Conservation (phyloP, 2,113 vertebrate genomes). For the Climacteris rufus region DNA sequence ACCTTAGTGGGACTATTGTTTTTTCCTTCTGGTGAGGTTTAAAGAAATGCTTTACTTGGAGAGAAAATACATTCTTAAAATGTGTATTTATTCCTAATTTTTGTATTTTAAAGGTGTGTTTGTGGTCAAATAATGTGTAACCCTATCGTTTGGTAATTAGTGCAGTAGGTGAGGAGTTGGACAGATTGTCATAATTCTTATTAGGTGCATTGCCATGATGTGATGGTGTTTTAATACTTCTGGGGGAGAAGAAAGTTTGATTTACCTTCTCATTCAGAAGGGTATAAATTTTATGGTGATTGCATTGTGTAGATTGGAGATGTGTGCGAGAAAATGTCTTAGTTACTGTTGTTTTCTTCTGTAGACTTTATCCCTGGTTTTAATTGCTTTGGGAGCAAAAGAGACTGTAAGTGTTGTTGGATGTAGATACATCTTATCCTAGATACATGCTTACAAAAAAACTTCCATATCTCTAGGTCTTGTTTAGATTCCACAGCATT, state of each 20-base stretch:
- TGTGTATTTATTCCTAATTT: not conserved
- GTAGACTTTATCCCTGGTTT: not conserved
- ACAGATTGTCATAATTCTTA: not conserved
- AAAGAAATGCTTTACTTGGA: not conserved
- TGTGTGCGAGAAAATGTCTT: not conserved
- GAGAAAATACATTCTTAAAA: not conserved
- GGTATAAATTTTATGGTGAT: not conserved
- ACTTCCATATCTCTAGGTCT: not conserved
- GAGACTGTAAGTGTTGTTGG: not conserved
- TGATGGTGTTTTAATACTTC: not conserved
- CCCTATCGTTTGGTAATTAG: not conserved
- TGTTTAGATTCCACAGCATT: not conserved
- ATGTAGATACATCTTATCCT: not conserved
- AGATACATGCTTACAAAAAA: no score
- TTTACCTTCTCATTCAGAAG: not conserved
- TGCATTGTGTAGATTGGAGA: not conserved
- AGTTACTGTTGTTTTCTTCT: not conserved
- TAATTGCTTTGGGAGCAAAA: not conserved
- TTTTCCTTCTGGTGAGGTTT: not conserved
- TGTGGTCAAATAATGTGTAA: not conserved
- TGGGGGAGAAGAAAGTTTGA: not conserved
- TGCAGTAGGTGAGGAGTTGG: not conserved
- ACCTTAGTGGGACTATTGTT: not conserved
- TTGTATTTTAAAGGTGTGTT: not conserved
- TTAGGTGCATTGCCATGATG: not conserved